phyloP scores from a whole-genome alignment of 2,888 invertebrate genomes.

The Apoderus coryli region DNA sequence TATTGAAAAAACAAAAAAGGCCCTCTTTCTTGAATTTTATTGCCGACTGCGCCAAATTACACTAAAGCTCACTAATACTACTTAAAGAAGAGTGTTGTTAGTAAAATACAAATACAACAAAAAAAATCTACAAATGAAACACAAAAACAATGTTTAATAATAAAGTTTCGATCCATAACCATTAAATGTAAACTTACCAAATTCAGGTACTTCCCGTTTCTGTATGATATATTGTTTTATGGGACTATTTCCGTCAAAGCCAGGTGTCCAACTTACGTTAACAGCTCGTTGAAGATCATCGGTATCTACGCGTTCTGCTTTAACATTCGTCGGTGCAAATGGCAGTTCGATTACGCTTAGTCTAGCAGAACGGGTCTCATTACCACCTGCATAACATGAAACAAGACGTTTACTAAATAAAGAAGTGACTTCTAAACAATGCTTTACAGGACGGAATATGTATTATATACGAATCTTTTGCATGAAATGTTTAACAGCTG shows the following conservation, averaged over 20 bases:
- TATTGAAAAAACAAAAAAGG: too few relatives aligned
- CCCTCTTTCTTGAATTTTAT: too few relatives aligned
- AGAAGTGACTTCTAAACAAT: too few relatives aligned
- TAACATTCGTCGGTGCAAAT: slow-evolving; percentile 78
- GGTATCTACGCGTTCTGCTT: slow-evolving; percentile 50
- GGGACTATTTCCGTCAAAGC: slow-evolving; percentile 95
- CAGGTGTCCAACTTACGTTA: slow-evolving; percentile 87
- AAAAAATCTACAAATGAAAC: slow-evolving; percentile 21
- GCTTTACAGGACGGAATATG: too few relatives aligned
- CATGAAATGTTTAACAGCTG: too few relatives aligned
- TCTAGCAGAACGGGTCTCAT: slow-evolving; percentile 75
- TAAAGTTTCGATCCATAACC: slow-evolving; percentile 5
- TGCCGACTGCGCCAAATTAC: too few relatives aligned
- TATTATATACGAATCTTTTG: too few relatives aligned
- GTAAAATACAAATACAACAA: slow-evolving; percentile 10
- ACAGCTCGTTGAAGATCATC: slow-evolving; percentile 58
- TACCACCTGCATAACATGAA: too few relatives aligned
- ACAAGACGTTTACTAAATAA: too few relatives aligned
- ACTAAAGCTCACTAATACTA: too few relatives aligned
- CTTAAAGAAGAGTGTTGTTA: too few relatives aligned
- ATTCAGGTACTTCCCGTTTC: slow-evolving; percentile 73
- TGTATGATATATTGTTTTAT: slow-evolving; percentile 87
- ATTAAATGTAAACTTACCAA: slow-evolving; percentile 43
- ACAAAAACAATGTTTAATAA: slow-evolving; percentile 27
- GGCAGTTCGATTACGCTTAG: slow-evolving; percentile 89